Percentiles rank a stretch among this genome's conserved stretches.
Evolutionary conservation across 2,888 invertebrate species (phyloP).

Genomic region (Bugulina stolonifera): DNA sequence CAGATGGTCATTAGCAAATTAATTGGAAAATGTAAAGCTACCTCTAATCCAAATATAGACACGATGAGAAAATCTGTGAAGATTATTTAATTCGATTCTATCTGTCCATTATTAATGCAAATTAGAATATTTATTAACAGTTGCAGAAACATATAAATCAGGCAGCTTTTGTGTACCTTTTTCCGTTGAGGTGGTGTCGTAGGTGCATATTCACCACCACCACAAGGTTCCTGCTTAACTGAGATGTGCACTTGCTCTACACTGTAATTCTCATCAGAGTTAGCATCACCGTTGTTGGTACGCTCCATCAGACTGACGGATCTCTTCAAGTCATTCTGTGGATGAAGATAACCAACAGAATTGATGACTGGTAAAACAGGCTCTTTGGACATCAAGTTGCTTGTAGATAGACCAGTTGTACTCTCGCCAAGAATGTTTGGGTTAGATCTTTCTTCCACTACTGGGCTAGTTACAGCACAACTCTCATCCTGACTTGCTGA

Average conservation of each 20-base stretch:
- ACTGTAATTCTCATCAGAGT: not conserved
- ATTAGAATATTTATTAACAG: slow-evolving; percentile 17
- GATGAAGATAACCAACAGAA: not conserved
- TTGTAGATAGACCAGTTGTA: not conserved
- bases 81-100: not conserved
- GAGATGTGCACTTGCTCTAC: not conserved
- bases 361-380: not conserved
- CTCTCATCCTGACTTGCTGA: no score
- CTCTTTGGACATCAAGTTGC: not conserved
- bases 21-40: not conserved
- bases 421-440: no score
- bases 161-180: not conserved
- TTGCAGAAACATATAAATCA: not conserved
- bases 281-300: not conserved
- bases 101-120: slow-evolving; percentile 12
- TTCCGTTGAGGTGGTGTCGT: not conserved
- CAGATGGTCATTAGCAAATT: slow-evolving; percentile 20
- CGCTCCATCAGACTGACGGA: slow-evolving; percentile 6
- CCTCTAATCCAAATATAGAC: not conserved
- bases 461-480: not conserved
- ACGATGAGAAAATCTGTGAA: not conserved
- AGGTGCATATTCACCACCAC: slow-evolving; percentile 11
- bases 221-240: slow-evolving; percentile 14
- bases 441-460: not conserved
- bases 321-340: not conserved